These are phyloP conservation scores for Sapayoa aenigma DNA, from an alignment of 2,113 vertebrate species.

Conservation along the genomic window DNA sequence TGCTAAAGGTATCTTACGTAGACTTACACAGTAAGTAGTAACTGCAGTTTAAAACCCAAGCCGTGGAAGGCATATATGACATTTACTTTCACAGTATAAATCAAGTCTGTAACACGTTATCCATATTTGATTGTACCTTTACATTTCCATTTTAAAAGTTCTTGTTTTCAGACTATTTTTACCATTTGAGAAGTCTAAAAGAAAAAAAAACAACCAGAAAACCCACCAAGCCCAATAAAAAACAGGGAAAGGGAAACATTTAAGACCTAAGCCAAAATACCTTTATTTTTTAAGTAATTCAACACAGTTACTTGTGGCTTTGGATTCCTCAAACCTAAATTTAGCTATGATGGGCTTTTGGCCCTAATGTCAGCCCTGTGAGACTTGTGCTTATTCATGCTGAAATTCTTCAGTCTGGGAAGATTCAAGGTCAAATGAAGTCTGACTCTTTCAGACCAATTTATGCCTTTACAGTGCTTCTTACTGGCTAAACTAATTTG, in stretches of 20 bases:
- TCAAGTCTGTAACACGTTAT: accelerated
- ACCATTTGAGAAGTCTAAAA: neutral
- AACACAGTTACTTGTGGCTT: neutral
- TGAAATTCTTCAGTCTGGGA: neutral
- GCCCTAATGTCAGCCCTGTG: neutral
- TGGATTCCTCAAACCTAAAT: neutral
- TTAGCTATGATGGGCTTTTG: neutral
- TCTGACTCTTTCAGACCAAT: neutral
- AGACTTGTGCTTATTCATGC: neutral
- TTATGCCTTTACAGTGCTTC: neutral
- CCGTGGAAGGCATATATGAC: neutral
- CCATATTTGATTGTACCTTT: neutral
- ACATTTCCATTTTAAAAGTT: neutral
- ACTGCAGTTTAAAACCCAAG: neutral
- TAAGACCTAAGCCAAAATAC: neutral
- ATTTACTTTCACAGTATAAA: neutral
- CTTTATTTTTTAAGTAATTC: neutral
- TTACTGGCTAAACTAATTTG: neutral
- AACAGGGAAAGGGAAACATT: neutral
- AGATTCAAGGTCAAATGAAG: neutral
- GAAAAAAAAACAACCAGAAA: neutral
- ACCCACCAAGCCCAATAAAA: neutral
- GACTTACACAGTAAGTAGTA: neutral
- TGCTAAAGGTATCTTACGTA: neutral
- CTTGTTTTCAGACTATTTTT: neutral